phyloP scores from a whole-genome alignment of 2,113 vertebrate species.

The Corythaixoides concolor region DNA sequence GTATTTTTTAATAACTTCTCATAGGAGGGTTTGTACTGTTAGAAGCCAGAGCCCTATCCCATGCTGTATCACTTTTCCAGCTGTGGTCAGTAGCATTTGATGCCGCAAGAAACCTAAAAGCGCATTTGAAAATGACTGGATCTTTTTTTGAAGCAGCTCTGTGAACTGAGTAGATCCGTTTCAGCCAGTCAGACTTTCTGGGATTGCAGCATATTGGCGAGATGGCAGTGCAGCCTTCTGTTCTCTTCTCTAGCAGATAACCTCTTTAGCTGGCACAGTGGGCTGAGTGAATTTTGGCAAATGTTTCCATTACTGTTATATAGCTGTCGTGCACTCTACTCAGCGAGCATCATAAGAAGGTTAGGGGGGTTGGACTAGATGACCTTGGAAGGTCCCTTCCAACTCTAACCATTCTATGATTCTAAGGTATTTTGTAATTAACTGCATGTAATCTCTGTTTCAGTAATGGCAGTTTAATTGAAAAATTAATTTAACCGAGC shows the following conservation, averaged over 20 bases:
- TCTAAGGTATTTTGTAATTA: conserved; percentile 17
- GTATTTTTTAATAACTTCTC: not conserved
- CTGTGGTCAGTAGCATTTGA: not conserved
- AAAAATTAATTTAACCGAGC: conserved; percentile 9
- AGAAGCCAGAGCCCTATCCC: not conserved
- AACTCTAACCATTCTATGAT: too few relatives aligned
- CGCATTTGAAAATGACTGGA: not conserved
- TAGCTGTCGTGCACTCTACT: not conserved
- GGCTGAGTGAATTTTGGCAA: not conserved
- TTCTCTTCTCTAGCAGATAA: not conserved
- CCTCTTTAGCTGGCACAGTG: not conserved
- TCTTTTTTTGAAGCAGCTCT: not conserved
- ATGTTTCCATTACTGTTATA: not conserved
- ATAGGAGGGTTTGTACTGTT: not conserved
- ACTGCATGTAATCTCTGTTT: not conserved
- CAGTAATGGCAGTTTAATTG: not conserved
- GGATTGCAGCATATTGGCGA: not conserved
- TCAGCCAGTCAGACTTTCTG: not conserved
- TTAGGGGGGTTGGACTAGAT: too few relatives aligned
- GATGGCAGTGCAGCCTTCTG: not conserved
- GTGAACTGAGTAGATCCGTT: not conserved
- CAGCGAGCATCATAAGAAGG: not conserved
- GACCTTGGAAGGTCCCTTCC: too few relatives aligned
- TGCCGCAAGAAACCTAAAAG: not conserved
- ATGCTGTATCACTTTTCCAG: not conserved